Evolutionary conservation across 2,113 vertebrate species (phyloP).

Genomic region (Colistium nudipinnis): DNA sequence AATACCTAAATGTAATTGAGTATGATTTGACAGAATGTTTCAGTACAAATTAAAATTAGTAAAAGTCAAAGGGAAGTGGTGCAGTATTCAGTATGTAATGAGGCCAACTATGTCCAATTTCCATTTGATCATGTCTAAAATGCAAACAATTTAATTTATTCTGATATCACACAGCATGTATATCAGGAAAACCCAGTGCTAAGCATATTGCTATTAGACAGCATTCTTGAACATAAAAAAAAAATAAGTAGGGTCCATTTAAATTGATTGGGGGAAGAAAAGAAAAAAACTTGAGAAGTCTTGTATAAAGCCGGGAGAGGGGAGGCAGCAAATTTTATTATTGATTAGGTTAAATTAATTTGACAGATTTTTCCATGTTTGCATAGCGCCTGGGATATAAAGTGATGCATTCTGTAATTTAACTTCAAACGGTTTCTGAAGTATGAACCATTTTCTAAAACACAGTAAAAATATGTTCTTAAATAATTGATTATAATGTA

Average conservation of each 20-base stretch:
- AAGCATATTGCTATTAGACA: slow-evolving; percentile 23
- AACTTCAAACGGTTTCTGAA: too few species aligned
- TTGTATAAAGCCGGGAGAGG: too few species aligned
- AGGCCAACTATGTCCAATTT: slow-evolving; percentile 32
- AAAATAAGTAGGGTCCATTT: too few species aligned
- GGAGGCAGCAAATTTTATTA: too few species aligned
- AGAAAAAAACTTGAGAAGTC: too few species aligned
- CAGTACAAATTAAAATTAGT: slow-evolving; percentile 7
- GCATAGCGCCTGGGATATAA: too few species aligned
- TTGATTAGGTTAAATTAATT: neutral
- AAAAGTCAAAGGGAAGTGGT: slow-evolving; percentile 11
- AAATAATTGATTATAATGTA: neutral
- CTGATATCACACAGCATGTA: slow-evolving; percentile 11
- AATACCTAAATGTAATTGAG: slow-evolving; percentile 5
- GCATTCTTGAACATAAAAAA: too few species aligned
- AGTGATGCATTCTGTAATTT: too few species aligned
- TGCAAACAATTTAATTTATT: slow-evolving; percentile 11
- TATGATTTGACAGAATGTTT: slow-evolving; percentile 27
- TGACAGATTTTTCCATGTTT: too few species aligned
- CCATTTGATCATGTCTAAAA: slow-evolving; percentile 11
- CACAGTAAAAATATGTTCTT: too few species aligned
- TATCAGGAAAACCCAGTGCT: slow-evolving; percentile 1
- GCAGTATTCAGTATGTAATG: slow-evolving; percentile 18
- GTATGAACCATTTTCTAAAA: too few species aligned
- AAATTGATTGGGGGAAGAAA: neutral